A percentile compares a stretch with the other conserved stretches of the same genome.
Conservation (phyloP, 2,888 invertebrate species). For the Drosophila borborema region DNA sequence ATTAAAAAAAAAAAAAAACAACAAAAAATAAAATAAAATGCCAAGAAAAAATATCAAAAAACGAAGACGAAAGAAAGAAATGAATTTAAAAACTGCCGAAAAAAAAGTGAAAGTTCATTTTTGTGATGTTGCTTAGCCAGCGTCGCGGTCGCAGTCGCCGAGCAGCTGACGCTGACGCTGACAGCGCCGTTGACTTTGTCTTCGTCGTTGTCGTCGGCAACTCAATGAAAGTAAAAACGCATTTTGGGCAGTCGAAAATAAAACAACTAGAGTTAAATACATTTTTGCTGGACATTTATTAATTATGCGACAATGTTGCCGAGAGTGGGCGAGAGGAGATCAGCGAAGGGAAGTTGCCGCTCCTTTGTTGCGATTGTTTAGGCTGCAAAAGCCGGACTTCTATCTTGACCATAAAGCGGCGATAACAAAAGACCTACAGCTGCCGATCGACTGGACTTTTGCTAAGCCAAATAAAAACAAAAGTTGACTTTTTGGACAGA, state of each 20-base stretch:
- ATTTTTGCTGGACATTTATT: conserved; percentile 49
- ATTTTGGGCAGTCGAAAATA: conserved; percentile 56
- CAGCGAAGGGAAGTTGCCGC: conserved; percentile 25
- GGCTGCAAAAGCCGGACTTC: conserved; percentile 52
- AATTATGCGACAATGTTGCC: conserved; percentile 69
- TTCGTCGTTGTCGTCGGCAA: conserved; percentile 33
- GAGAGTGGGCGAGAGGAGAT: not conserved
- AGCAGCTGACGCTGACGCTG: conserved; percentile 43
- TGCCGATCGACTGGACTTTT: conserved; percentile 41
- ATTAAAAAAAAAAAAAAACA: conserved; percentile 32
- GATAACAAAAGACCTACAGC: conserved; percentile 56
- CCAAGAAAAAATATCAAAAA: conserved; percentile 48
- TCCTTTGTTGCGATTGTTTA: conserved; percentile 54
- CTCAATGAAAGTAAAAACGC: conserved; percentile 83
- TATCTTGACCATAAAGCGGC: conserved; percentile 58
- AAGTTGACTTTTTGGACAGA: conserved; percentile 40
- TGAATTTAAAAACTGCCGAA: conserved; percentile 83
- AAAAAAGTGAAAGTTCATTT: conserved; percentile 85
- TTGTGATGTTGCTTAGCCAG: conserved; percentile 74
- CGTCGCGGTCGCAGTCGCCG: conserved; percentile 32
- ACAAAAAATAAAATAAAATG: conserved; percentile 47
- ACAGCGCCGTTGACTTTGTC: conserved; percentile 15
- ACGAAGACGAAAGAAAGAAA: conserved; percentile 71
- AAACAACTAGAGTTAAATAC: conserved; percentile 50
- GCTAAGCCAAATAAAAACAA: conserved; percentile 43